Base-by-base conservation (phyloP, 2,888 invertebrate genomes). In the Bombylius discolor region DNA sequence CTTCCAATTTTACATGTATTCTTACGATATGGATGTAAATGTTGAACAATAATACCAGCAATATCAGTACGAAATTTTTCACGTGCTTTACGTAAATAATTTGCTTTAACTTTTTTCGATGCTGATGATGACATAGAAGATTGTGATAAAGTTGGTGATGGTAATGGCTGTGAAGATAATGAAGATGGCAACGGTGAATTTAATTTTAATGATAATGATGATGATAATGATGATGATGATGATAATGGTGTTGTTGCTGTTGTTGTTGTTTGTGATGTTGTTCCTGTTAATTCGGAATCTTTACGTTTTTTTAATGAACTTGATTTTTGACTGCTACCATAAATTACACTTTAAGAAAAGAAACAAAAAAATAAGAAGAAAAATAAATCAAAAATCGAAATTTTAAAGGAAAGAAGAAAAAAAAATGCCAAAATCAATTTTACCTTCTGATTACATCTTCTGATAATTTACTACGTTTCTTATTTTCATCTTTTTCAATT, bases 1-100 rank as follows among this genome's bases (percentile, higher is more conserved):
- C 87, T 78, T 0, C 91, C 97, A 60, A 83, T 78, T 63, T 83
- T 83, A 66, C 95, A 97, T 62, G 87, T 88, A 0, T 85, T 81
- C 67, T 88, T 89, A 54, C 92, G 78, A 75, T 89, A 97, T 1
- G 90, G 90, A 91, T 75, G 92, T 57, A 97, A 80, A 67, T 88
- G 87, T 57, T 85, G 82, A 61, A 92, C 89, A 78, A 93, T 89
- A 34, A 88, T 87, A 49, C 85, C 81, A 13, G 87, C 86, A 82
- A 87, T 85, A 65, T 78, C 81, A 64, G 83, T 80, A 54, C 91
- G 80, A 77, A 96, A 95, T 63, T 82, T 81, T 66, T 95, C 94
- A 76, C 92, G 93, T 60, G 88, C 86, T 68, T 83, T 83, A 81
- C 87, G 55, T 81, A 78, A n/a, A 57, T 59, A 11, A 42, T 42